phyloP scores from a whole-genome alignment of 2,113 vertebrate species.

The Apistogramma diplotaenia region DNA sequence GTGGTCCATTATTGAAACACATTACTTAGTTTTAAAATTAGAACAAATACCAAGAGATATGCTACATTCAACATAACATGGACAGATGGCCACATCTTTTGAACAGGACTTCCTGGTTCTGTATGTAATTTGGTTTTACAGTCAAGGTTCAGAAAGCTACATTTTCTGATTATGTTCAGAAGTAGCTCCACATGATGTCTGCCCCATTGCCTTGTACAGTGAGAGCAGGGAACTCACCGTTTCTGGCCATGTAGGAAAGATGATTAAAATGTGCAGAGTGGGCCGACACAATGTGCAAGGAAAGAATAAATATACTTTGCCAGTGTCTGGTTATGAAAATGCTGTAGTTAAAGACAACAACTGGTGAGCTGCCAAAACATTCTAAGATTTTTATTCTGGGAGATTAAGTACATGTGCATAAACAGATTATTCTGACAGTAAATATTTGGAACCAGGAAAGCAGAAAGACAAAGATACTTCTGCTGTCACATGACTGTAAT shows the following conservation, averaged over 20 bases:
- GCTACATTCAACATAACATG: background rate
- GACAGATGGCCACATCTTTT: background rate
- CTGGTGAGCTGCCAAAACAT: background rate
- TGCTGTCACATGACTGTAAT: background rate
- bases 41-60: background rate
- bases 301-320: background rate
- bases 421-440: background rate
- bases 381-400: background rate
- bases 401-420: background rate
- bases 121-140: background rate
- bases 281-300: background rate
- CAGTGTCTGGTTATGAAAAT: background rate
- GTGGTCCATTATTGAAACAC: slow-evolving; percentile 9
- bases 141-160: background rate
- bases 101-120: background rate
- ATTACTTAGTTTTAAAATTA: background rate
- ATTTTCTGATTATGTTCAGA: background rate
- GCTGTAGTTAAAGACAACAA: background rate
- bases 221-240: background rate
- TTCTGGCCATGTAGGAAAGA: background rate
- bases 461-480: background rate
- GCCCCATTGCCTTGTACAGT: background rate
- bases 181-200: background rate
- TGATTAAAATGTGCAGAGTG: background rate
- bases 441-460: background rate